A percentile compares a stretch with the other conserved stretches of the same genome.
These are phyloP conservation scores for Hypolimnas misippus DNA, from an alignment of 2,888 invertebrate species.

Conservation along the genomic window DNA sequence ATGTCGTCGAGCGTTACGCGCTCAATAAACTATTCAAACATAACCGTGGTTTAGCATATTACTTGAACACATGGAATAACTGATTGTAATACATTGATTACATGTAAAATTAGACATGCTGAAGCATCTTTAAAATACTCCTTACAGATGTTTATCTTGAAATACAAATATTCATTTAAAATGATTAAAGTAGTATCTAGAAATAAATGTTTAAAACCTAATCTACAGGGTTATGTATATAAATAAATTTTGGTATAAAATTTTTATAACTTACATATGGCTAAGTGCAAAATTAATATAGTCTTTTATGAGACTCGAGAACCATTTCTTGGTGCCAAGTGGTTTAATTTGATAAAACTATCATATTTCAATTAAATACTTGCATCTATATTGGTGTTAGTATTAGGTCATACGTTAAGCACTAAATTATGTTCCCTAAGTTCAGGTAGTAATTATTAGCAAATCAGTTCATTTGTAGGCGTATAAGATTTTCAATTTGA, in stretches of 20 bases:
- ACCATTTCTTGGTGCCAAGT: neutral
- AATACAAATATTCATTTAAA: neutral
- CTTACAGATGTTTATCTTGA: neutral
- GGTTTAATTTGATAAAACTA: neutral
- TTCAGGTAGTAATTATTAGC: neutral
- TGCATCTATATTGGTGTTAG: neutral
- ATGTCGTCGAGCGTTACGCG: slow-evolving; percentile 6
- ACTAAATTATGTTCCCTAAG: neutral
- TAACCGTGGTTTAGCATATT: slow-evolving; percentile 28
- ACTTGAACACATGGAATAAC: neutral
- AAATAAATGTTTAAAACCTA: slow-evolving; percentile 25
- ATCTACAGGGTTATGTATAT: slow-evolving; percentile 40
- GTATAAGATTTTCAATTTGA: neutral
- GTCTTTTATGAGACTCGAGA: slow-evolving; percentile 18
- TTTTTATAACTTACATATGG: slow-evolving; percentile 41
- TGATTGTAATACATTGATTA: too few relatives aligned
- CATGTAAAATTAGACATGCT: too few relatives aligned
- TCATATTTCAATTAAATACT: neutral
- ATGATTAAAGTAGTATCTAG: slow-evolving; percentile 15
- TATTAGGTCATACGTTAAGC: neutral
- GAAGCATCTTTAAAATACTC: neutral
- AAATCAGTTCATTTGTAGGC: neutral
- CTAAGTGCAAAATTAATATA: slow-evolving; percentile 42
- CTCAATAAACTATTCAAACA: slow-evolving; percentile 40
- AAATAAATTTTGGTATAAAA: slow-evolving; percentile 52